Conservation (phyloP, 2,888 invertebrate genomes). For the Fragum whitleyi region DNA sequence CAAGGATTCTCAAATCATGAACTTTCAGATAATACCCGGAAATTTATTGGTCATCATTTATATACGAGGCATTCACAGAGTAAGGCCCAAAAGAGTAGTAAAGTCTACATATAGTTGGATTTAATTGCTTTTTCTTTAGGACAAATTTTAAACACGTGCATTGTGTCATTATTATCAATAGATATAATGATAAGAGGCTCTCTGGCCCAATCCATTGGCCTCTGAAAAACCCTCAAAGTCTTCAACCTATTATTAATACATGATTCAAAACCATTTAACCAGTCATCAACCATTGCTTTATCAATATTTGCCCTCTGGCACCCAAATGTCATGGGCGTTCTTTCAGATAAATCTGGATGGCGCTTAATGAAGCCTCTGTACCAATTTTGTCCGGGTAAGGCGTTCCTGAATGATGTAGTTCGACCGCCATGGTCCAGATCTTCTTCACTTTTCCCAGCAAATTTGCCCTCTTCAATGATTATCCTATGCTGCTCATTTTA, state of each 20-base stretch:
- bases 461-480: neutral
- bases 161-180: no score
- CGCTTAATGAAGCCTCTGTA: constrained; percentile 10
- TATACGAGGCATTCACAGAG: no score
- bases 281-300: neutral
- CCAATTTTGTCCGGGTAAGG: neutral
- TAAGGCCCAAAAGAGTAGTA: no score
- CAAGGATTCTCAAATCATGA: no score
- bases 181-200: no score
- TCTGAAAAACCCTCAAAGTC: constrained; percentile 7
- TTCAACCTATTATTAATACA: neutral
- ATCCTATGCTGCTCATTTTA: constrained; percentile 16
- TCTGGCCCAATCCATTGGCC: no score
- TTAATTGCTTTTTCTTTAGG: no score
- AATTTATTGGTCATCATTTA: no score
- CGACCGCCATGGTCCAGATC: constrained; percentile 10
- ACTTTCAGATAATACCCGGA: no score
- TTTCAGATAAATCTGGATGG: neutral
- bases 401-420: constrained; percentile 1
- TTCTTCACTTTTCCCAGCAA: neutral
- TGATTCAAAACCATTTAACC: constrained; percentile 6
- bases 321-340: constrained; percentile 8
- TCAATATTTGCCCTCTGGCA: constrained; percentile 9
- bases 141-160: no score
- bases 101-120: no score